Conservation (phyloP, 2,888 invertebrate species). For the Autographa pulchrina region DNA sequence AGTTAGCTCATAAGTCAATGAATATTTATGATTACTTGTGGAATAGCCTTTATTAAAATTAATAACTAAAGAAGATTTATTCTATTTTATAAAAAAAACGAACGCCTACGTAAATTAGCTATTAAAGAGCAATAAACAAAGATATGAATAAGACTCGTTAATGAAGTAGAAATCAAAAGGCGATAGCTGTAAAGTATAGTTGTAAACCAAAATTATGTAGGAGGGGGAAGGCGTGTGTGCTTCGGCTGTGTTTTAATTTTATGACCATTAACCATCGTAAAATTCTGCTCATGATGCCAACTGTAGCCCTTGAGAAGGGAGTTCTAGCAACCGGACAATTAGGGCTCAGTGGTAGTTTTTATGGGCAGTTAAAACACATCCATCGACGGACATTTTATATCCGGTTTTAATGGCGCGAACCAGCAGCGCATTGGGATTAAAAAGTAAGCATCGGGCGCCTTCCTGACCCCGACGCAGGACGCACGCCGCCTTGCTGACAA, state of each 20-base stretch:
- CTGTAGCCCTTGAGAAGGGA: conserved; percentile 67
- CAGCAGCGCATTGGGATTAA: conserved; percentile 61
- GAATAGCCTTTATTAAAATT: background rate
- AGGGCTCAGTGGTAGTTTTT: conserved; percentile 81
- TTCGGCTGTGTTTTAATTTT: conserved; percentile 70
- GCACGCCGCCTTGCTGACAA: conserved; percentile 29
- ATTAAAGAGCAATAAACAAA: conserved; percentile 36
- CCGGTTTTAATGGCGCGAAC: conserved; percentile 72
- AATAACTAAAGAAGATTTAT: background rate
- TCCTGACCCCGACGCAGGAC: conserved; percentile 50
- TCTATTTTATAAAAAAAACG: background rate
- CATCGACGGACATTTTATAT: conserved; percentile 77
- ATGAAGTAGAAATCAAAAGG: conserved; percentile 37
- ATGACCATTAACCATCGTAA: conserved; percentile 75
- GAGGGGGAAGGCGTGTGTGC: conserved; percentile 51
- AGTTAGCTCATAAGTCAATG: background rate
- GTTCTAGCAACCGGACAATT: conserved; percentile 74
- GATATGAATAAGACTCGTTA: conserved; percentile 51
- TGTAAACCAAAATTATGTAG: conserved; percentile 54
- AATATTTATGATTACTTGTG: background rate
- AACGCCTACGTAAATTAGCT: background rate
- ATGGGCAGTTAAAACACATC: conserved; percentile 80
- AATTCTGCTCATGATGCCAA: conserved; percentile 67
- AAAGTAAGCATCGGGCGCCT: conserved; percentile 62
- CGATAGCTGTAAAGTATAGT: conserved; percentile 55